phyloP scores from a whole-genome alignment of 2,797 vertebrate species.

The Alca torda region DNA sequence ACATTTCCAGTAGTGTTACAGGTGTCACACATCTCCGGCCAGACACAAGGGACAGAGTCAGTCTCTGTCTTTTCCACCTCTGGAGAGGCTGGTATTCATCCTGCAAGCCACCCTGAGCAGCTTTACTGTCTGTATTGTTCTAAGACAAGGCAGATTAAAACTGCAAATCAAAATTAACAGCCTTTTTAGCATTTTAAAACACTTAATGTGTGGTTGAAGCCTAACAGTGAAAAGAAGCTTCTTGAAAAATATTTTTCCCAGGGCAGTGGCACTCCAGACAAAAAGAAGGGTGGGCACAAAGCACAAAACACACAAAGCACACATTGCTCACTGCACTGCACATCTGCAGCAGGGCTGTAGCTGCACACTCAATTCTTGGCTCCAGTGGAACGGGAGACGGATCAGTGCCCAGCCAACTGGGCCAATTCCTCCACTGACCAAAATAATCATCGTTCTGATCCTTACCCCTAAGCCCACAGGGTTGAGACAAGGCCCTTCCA shows the following conservation, averaged over 20 bases:
- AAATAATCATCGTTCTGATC: not conserved
- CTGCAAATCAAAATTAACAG: not conserved
- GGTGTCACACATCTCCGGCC: constrained; percentile 71
- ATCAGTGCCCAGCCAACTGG: not conserved
- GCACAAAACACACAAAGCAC: not conserved
- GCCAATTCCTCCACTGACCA: not conserved
- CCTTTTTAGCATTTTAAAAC: not conserved
- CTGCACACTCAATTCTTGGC: not conserved
- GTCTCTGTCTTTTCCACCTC: not conserved
- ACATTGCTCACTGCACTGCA: rapidly evolving
- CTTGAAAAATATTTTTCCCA: not conserved
- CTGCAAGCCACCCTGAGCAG: not conserved
- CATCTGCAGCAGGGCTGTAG: not conserved
- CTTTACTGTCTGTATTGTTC: not conserved
- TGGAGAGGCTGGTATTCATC: not conserved
- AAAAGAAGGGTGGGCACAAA: not conserved
- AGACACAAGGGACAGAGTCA: not conserved
- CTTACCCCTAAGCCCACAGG: not conserved
- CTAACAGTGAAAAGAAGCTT: not conserved
- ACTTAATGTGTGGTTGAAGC: not conserved
- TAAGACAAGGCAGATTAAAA: not conserved
- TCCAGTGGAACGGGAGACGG: not conserved
- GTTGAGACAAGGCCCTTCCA: not conserved
- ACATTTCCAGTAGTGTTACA: constrained; percentile 71
- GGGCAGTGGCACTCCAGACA: not conserved